Evolutionary conservation across 2,888 invertebrate species (phyloP).

Genomic region (Diarsia mendica): DNA sequence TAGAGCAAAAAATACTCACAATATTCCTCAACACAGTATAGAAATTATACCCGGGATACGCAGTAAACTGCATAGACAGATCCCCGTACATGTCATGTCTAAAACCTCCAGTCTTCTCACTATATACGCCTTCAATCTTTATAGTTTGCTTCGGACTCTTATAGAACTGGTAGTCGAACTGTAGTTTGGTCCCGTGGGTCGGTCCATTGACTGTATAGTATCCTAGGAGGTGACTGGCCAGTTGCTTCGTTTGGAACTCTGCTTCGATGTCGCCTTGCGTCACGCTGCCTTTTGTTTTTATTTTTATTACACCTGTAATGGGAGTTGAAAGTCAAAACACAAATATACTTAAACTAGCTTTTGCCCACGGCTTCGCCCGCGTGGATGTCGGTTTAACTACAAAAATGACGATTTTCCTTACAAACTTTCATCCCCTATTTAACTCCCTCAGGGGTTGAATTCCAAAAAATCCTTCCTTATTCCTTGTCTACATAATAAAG

Average conservation of each 20-base stretch:
- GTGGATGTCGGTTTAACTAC: too few species aligned
- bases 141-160: constrained; percentile 90
- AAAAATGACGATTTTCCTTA: too few species aligned
- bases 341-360: too few species aligned
- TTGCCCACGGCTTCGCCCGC: too few species aligned
- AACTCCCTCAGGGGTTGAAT: too few species aligned
- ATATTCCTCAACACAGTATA: constrained; percentile 91
- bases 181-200: constrained; percentile 90
- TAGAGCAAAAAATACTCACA: constrained; percentile 82
- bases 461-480: too few species aligned
- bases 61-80: constrained; percentile 93
- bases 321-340: background rate
- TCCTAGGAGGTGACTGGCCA: constrained; percentile 93
- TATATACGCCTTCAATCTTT: constrained; percentile 85
- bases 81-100: constrained; percentile 91
- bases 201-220: constrained; percentile 91
- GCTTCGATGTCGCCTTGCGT: constrained; percentile 94
- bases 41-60: constrained; percentile 94
- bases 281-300: constrained; percentile 89
- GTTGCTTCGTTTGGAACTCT: constrained; percentile 94
- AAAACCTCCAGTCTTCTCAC: constrained; percentile 90
- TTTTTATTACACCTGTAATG: constrained; percentile 79
- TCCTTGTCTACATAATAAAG: too few species aligned
- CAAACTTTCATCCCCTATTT: too few species aligned
- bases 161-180: constrained; percentile 92